Base-by-base conservation (phyloP, 2,797 vertebrate genomes). In the Menidia menidia region DNA sequence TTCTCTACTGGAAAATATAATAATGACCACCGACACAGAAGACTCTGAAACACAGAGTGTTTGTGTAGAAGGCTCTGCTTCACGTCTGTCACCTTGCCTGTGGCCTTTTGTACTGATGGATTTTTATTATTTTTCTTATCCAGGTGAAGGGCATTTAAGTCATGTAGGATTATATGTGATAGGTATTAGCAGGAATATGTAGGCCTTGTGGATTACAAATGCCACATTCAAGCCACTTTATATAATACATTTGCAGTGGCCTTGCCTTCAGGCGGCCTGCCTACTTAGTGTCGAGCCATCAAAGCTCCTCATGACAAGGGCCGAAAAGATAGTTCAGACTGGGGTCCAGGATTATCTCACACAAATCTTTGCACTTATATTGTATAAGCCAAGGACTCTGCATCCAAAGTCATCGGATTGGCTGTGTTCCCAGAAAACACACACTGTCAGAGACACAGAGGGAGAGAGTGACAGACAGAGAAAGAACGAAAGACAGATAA, bases 181-280 rank as follows among this genome's bases (percentile, higher is more conserved):
- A 90, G 88, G 89, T 86, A 93, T 92, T 93, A 88, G 88, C 83
- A 90, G 78, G 87, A 82, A 80, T 88, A 83, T 92, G 89, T 94
- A 91, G 85, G 91, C 86, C 91, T 93, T 90, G 84, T 90, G 90
- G 94, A 94, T 94, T 94, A 94, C 91, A 92, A 92, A 93, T 92
- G 91, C 89, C 80, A 87, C 80, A 76, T 89, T 81, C 77, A 68
- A 85, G 82, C 71, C 88, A 86, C 87, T 92, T 92, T 90, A 90
- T 93, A 93, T 93, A 92, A 93, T 94, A 90, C 86, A 91, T 92
- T 90, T 85, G 82, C 85, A 69, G 77, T 83, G 88, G 92, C 92
- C 89, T 90, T 90, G 87, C 81, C 85, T 87, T 86, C 76, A 87
- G 87, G 86, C 84, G 15, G 85, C 86, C 88, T 90, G 87, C 83